Percentiles rank a stretch among this genome's conserved stretches.
Conservation (phyloP, 2,797 vertebrate species). For the Nyctibius grandis region DNA sequence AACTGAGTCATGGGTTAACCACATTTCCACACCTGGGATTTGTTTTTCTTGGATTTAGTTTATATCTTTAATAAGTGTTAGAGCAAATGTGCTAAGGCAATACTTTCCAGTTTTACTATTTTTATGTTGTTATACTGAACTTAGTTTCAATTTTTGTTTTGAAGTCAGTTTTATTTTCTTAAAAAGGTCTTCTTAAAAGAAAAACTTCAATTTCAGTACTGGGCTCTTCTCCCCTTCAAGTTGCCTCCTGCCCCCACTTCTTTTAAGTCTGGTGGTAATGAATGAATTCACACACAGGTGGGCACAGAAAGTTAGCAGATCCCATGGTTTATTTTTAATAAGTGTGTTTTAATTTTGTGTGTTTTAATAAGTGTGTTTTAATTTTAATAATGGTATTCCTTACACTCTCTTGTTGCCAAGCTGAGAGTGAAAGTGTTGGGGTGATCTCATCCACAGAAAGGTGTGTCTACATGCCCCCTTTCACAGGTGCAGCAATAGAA, state of each 20-base stretch:
- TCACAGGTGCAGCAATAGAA: conserved; percentile 59
- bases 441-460: conserved; percentile 62
- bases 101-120: conserved; percentile 61
- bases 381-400: neutral
- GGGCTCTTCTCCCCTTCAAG: neutral
- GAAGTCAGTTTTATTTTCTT: conserved; percentile 61
- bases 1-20: conserved; percentile 31
- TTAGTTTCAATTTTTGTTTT: conserved; percentile 63
- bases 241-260: neutral
- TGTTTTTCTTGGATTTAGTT: conserved; percentile 67
- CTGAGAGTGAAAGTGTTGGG: conserved; percentile 19
- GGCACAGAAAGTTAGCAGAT: conserved; percentile 19
- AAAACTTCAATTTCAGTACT: conserved; percentile 10
- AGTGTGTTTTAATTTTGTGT: too few species aligned
- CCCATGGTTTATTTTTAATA: conserved; percentile 43
- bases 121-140: conserved; percentile 40
- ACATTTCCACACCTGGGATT: conserved; percentile 62
- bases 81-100: conserved; percentile 46
- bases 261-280: conserved; percentile 55
- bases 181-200: conserved; percentile 55
- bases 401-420: conserved; percentile 15
- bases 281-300: conserved; percentile 51
- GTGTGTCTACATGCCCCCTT: neutral
- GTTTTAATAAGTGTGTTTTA: conserved; percentile 33
- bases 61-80: conserved; percentile 59